Conservation (phyloP, 2,797 vertebrate genomes). For the Cryptoblepharus egeriae region DNA sequence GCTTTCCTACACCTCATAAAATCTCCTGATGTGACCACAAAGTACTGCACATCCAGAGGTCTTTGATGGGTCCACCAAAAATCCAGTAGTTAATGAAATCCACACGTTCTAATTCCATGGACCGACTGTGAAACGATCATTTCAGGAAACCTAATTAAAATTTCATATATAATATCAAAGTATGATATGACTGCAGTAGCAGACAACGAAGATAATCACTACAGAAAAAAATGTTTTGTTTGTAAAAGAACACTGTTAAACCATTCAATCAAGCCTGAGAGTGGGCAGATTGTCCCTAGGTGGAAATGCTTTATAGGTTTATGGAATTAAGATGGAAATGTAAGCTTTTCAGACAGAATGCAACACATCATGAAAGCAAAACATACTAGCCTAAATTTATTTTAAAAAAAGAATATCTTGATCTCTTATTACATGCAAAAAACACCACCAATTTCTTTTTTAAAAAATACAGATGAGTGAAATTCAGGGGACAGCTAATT, state of each 20-base stretch:
- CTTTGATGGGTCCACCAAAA: background rate
- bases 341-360: background rate
- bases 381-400: background rate
- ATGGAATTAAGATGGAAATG: background rate
- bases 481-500: constrained; percentile 38
- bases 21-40: no score
- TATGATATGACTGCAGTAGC: constrained; percentile 28
- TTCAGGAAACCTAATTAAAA: constrained; percentile 11
- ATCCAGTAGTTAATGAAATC: no score
- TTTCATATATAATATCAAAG: constrained; percentile 20
- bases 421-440: background rate
- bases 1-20: no score
- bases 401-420: background rate
- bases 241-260: constrained; percentile 47
- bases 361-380: background rate
- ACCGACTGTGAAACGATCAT: background rate
- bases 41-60: no score
- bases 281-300: background rate
- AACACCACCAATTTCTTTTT: background rate
- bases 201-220: constrained; percentile 23
- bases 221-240: background rate
- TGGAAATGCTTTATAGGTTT: background rate
- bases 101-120: background rate
- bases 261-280: constrained; percentile 49
- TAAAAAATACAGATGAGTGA: constrained; percentile 29